A percentile compares a stretch with the other conserved stretches of the same genome.
Conservation (phyloP, 2,888 invertebrate genomes). For the Drymonia ruficornis region DNA sequence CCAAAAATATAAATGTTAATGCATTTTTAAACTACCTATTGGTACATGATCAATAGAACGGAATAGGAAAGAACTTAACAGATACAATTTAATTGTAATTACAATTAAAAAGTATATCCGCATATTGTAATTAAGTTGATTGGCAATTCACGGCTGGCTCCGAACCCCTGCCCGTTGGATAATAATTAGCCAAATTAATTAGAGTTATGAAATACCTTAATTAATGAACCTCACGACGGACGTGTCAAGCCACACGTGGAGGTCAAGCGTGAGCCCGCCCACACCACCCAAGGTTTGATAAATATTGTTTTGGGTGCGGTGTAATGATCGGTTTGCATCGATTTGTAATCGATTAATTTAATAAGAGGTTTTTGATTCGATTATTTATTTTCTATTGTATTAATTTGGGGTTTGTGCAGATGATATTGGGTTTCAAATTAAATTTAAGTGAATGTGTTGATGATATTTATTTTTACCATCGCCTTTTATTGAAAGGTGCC, state of each 20-base stretch:
- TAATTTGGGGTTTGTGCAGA: neutral
- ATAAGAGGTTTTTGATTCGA: conserved; percentile 17
- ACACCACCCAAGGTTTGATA: conserved; percentile 30
- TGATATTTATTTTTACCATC: neutral
- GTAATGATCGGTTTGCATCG: conserved; percentile 29
- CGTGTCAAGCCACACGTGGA: conserved; percentile 56
- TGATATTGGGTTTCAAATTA: neutral
- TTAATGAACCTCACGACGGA: conserved; percentile 63
- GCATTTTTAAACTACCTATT: too few species aligned
- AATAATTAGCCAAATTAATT: conserved; percentile 70
- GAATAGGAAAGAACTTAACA: too few species aligned
- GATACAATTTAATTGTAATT: too few species aligned
- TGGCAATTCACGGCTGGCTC: conserved; percentile 41
- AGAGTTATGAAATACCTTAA: conserved; percentile 60
- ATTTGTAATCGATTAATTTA: conserved; percentile 30
- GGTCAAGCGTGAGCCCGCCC: conserved; percentile 52
- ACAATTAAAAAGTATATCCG: too few species aligned
- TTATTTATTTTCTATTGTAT: conserved; percentile 7
- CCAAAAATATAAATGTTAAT: neutral
- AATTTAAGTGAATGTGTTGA: neutral
- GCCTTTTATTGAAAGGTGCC: too few species aligned
- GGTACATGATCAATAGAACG: too few species aligned
- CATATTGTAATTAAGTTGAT: conserved; percentile 12
- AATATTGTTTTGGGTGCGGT: conserved; percentile 31
- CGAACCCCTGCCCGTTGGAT: conserved; percentile 43